Evolutionary conservation across 2,797 vertebrate species (phyloP).

Genomic region (Emys orbicularis): DNA sequence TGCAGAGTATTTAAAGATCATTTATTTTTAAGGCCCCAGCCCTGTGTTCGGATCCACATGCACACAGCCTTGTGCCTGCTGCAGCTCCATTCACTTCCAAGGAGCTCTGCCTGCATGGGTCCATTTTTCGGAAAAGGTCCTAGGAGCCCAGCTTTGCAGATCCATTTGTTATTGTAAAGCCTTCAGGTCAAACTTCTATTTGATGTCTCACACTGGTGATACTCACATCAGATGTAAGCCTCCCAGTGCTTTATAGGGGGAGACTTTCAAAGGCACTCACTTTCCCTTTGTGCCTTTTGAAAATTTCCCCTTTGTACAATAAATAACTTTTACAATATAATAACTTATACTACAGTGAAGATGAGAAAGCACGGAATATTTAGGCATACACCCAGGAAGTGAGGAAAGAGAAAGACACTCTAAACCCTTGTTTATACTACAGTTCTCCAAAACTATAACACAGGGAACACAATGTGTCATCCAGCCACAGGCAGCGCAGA

Average conservation of each 20-base stretch:
- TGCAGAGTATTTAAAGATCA: slow-evolving; percentile 38
- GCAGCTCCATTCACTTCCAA: background rate
- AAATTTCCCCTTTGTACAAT: background rate
- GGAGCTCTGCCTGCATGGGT: background rate
- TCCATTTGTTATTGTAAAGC: background rate
- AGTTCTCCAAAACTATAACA: background rate
- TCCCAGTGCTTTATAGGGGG: background rate
- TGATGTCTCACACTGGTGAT: background rate
- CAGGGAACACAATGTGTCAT: background rate
- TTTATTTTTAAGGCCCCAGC: background rate
- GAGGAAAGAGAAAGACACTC: accelerated
- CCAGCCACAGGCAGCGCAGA: background rate
- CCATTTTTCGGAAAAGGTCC: background rate
- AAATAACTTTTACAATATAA: background rate
- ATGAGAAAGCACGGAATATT: background rate
- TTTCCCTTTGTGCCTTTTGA: background rate
- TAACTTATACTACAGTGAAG: background rate
- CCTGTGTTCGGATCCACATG: background rate
- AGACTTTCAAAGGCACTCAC: background rate
- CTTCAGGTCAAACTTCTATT: background rate
- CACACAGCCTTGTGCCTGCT: background rate
- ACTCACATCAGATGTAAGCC: background rate
- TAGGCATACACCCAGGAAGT: background rate
- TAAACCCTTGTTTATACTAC: accelerated
- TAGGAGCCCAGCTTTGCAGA: background rate